phyloP scores from a whole-genome alignment of 2,113 vertebrate genomes.

The Pelvicachromis taeniatus region DNA sequence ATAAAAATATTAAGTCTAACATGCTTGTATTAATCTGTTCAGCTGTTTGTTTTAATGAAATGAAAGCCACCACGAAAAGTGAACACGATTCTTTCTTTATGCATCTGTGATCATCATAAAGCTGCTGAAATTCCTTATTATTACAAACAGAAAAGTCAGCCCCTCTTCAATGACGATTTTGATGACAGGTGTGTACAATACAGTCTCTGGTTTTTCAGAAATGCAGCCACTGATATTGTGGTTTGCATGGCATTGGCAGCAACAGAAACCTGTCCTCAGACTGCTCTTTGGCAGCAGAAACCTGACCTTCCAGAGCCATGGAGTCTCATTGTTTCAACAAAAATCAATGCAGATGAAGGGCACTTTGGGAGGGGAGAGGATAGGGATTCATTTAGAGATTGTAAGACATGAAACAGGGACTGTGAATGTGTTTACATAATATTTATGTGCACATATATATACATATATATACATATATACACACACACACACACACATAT shows the following conservation, averaged over 20 bases:
- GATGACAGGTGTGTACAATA: neutral
- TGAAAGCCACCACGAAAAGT: neutral
- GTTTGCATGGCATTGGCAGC: slow-evolving; percentile 16
- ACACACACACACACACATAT: neutral
- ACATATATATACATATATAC: neutral
- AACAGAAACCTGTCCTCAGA: slow-evolving; percentile 29
- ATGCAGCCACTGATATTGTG: neutral
- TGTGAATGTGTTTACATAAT: neutral
- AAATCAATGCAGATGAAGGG: slow-evolving; percentile 79
- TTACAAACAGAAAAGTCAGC: neutral
- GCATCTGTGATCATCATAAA: neutral
- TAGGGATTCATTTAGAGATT: neutral
- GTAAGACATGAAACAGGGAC: neutral
- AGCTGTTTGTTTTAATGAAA: neutral
- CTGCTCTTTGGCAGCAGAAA: slow-evolving; percentile 58
- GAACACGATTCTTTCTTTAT: neutral
- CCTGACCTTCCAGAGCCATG: slow-evolving; percentile 66
- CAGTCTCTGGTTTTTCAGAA: slow-evolving; percentile 7
- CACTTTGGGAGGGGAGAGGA: slow-evolving; percentile 38
- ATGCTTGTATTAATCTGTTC: neutral
- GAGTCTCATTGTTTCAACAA: slow-evolving; percentile 72
- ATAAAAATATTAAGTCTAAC: neutral
- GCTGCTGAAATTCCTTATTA: neutral
- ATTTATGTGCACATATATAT: neutral
- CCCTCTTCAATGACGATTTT: neutral